Base-by-base conservation (phyloP, 1,140 invertebrate genomes). In the Cyclargus thomasi region DNA sequence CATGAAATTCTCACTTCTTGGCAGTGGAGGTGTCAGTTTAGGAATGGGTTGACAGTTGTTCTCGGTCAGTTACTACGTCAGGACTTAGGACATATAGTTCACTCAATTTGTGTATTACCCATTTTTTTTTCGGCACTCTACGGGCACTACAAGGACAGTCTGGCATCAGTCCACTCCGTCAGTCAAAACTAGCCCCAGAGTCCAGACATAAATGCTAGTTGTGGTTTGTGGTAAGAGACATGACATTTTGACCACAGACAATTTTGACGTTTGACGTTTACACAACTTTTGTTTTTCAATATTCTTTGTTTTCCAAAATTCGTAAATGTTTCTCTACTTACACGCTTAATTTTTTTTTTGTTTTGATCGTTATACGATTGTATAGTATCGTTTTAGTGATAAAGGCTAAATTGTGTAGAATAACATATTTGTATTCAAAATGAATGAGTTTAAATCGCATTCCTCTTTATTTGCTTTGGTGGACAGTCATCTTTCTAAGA, bases 401-500 rank as follows among this genome's bases (percentile, higher is more conserved):
- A 64, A 21, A 14, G 39, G 2, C n/a, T 1, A 39, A 64, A 29
- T 29, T 29, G 23, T 29, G 16, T 18, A 11, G 18, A 63, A 36
- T 23, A 36, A 36, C 62, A 29, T 3, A 6, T 29, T 29, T 29
- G 2, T 68, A 64, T 59, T 29, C 53, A 72, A 71, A 17, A 78
- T 74, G 74, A 67, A 67, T 16, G 74, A 74, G 47, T 76, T 70
- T 11, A 66, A 63, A 55, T 65, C 23, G 22, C 70, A 70, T 68
- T 73, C 72, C 23, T 86, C 84, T 23, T 73, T 86, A 47, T 74
- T 85, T 64, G 83, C 78, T 8, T 67, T 86, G 20, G 83, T 86
- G n/a, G 81, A 85, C 23, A 82, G 76, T 63, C 84, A 88, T 65
- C 68, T 86, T 36, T 86, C 83, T 4, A 82, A 83, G 62, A 79